These are phyloP conservation scores for Thumatha senex DNA, from an alignment of 2,888 invertebrate genomes.

Conservation along the genomic window DNA sequence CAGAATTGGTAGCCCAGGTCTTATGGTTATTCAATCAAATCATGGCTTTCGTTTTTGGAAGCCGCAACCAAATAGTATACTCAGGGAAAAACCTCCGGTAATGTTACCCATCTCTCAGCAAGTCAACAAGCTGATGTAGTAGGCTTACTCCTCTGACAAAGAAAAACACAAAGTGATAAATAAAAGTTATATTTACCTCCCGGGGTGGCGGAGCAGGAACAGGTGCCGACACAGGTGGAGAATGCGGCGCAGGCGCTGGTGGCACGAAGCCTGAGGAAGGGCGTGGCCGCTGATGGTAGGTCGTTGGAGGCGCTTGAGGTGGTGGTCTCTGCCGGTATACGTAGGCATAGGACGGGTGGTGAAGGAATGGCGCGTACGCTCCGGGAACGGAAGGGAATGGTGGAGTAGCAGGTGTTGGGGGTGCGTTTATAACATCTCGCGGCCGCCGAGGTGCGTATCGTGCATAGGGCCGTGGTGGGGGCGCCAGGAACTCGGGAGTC, in stretches of 20 bases:
- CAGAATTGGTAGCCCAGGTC: too few species aligned
- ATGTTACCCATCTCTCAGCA: too few species aligned
- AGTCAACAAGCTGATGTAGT: too few species aligned
- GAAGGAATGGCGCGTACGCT: conserved; percentile 72
- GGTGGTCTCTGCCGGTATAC: conserved; percentile 72
- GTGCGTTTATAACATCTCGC: conserved; percentile 63
- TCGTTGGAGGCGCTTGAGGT: conserved; percentile 55
- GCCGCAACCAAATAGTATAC: too few species aligned
- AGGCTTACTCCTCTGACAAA: too few species aligned
- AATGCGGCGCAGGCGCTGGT: conserved; percentile 69
- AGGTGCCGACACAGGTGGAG: conserved; percentile 64
- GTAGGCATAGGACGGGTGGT: conserved; percentile 72
- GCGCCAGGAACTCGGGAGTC: conserved; percentile 86
- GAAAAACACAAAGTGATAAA: too few species aligned
- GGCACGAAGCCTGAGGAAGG: conserved; percentile 74
- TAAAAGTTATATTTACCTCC: conserved; percentile 54
- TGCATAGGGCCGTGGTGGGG: conserved; percentile 85
- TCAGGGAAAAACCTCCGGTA: too few species aligned
- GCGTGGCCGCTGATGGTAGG: conserved; percentile 67
- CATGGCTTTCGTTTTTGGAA: too few species aligned
- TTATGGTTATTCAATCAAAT: too few species aligned
- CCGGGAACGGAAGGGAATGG: conserved; percentile 63
- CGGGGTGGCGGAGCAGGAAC: conserved; percentile 63
- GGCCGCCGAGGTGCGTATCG: conserved; percentile 75
- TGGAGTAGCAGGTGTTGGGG: conserved; percentile 54